Percentiles rank a stretch among this genome's conserved stretches.
Conservation (phyloP, 2,797 vertebrate species). For the Podargus strigoides region DNA sequence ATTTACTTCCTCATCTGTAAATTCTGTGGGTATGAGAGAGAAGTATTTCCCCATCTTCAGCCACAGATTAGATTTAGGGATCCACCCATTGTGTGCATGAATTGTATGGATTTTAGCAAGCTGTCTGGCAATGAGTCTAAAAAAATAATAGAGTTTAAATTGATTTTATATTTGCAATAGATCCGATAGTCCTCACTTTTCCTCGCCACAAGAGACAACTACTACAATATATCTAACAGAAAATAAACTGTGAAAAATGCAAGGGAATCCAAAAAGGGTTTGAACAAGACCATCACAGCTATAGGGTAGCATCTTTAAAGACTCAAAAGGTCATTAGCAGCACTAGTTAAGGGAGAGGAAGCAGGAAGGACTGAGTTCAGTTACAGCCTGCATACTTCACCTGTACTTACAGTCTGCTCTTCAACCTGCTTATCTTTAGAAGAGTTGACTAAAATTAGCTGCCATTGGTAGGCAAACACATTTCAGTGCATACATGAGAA, state of each 20-base stretch:
- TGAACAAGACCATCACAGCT: background rate
- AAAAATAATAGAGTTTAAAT: background rate
- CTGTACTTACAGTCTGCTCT: background rate
- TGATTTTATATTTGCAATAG: background rate
- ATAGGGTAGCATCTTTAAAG: background rate
- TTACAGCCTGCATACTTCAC: background rate
- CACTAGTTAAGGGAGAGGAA: background rate
- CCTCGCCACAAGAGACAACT: background rate
- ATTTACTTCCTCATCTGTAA: conserved; percentile 83
- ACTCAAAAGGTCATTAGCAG: background rate
- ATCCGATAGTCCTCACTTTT: background rate
- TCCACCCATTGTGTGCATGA: conserved; percentile 98
- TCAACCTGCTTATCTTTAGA: background rate
- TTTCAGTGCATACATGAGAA: background rate
- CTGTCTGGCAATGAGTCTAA: conserved; percentile 91
- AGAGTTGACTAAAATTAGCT: background rate
- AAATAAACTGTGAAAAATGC: background rate
- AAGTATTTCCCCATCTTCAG: conserved; percentile 96
- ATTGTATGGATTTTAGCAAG: conserved; percentile 97
- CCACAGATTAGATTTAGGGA: conserved; percentile 95
- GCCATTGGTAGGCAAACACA: background rate
- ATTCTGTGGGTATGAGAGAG: conserved; percentile 88
- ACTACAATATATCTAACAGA: background rate
- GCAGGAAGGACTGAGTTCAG: background rate
- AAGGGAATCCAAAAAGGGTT: background rate